Evolutionary conservation across 2,113 vertebrate species (phyloP).

Genomic region (Sinocyclocheilus anophthalmus): DNA sequence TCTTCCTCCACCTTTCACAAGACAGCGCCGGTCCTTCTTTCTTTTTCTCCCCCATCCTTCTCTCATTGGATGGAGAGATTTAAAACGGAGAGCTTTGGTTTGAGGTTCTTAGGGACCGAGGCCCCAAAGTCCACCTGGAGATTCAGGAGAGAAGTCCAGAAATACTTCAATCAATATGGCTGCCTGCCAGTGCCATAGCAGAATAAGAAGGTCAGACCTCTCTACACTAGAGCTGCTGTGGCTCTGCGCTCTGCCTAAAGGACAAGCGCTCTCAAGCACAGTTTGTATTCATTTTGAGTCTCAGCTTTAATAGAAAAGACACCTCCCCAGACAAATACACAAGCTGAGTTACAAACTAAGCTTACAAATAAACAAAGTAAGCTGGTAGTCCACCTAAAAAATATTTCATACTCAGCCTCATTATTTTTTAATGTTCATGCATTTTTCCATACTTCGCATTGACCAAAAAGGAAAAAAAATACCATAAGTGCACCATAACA

Average conservation of each 20-base stretch:
- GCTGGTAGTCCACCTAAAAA: neutral
- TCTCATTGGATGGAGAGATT: conserved; percentile 32
- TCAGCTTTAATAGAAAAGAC: conserved; percentile 35
- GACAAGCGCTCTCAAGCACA: conserved; percentile 37
- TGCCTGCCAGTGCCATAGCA: conserved; percentile 46
- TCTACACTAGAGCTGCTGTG: conserved; percentile 39
- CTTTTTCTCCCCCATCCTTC: conserved; percentile 1
- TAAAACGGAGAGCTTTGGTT: conserved; percentile 67
- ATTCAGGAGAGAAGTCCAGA: conserved; percentile 64
- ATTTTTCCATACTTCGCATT: neutral
- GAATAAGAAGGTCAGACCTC: conserved; percentile 59
- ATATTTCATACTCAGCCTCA: neutral
- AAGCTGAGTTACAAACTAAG: conserved; percentile 1
- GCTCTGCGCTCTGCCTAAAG: conserved; percentile 47
- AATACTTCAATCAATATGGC: conserved; percentile 63
- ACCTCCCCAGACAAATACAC: conserved; percentile 17
- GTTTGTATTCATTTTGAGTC: conserved; percentile 34
- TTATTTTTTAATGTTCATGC: neutral
- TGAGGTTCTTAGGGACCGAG: conserved; percentile 67
- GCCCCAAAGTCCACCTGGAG: conserved; percentile 60
- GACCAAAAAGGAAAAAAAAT: neutral
- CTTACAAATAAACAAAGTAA: conserved; percentile 24
- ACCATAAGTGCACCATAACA: neutral
- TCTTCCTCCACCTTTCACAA: conserved; percentile 35
- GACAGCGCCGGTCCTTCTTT: conserved; percentile 30